A percentile compares a stretch with the other conserved stretches of the same genome.
These are phyloP conservation scores for Drosophila lowei DNA, from an alignment of 1,140 invertebrate species.

Conservation along the genomic window DNA sequence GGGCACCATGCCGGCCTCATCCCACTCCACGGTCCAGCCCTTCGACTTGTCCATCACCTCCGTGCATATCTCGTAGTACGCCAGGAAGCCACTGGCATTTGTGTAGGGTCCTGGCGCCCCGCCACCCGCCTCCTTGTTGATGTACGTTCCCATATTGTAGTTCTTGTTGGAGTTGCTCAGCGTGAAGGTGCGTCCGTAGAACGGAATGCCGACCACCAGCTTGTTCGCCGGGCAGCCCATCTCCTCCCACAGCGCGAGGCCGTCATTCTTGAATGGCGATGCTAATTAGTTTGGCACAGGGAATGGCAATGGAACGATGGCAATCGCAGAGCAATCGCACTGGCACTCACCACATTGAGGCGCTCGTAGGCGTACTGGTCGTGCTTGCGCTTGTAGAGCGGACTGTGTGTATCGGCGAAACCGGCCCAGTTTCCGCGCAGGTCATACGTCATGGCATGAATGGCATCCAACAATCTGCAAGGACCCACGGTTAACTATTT, in stretches of 20 bases:
- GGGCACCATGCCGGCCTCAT: slow-evolving; percentile 91
- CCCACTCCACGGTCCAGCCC: slow-evolving; percentile 92
- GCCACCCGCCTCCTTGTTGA: slow-evolving; percentile 94
- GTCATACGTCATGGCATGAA: slow-evolving; percentile 96
- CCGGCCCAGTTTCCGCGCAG: slow-evolving; percentile 96
- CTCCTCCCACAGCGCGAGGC: slow-evolving; percentile 92
- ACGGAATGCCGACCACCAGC: slow-evolving; percentile 93
- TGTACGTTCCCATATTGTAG: slow-evolving; percentile 91
- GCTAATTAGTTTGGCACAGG: slow-evolving; percentile 22
- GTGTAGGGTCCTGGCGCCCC: slow-evolving; percentile 93
- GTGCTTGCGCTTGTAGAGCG: slow-evolving; percentile 91
- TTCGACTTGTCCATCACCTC: slow-evolving; percentile 87
- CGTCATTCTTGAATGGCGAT: slow-evolving; percentile 88
- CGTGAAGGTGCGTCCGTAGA: slow-evolving; percentile 93
- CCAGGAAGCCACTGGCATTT: slow-evolving; percentile 91
- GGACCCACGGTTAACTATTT: background rate
- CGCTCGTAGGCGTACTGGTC: slow-evolving; percentile 95
- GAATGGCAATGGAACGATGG: too few relatives aligned
- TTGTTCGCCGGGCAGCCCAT: slow-evolving; percentile 94
- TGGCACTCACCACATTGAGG: slow-evolving; percentile 90
- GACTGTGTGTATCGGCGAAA: slow-evolving; percentile 93
- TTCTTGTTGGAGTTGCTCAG: slow-evolving; percentile 91
- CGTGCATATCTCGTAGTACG: slow-evolving; percentile 95
- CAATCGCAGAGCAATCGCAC: background rate
- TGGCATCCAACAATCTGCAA: slow-evolving; percentile 86